Conservation (phyloP, 2,113 vertebrate genomes). For the Calidris pugnax region DNA sequence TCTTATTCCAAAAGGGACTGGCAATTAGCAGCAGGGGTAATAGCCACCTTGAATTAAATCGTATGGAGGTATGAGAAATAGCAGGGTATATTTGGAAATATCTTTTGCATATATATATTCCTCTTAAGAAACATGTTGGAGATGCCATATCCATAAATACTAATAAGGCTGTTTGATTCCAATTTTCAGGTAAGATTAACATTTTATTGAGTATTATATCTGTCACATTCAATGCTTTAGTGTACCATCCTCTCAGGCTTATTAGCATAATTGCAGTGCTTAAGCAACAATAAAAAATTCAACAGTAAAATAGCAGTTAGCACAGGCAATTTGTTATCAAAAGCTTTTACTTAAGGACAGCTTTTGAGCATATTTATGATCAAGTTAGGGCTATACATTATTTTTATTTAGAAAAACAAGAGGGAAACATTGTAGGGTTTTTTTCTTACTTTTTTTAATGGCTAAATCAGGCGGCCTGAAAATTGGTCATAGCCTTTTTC, state of each 20-base stretch:
- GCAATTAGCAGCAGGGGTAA: slow-evolving; percentile 21
- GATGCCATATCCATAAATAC: slow-evolving; percentile 79
- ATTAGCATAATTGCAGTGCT: slow-evolving; percentile 84
- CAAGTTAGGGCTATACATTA: slow-evolving; percentile 72
- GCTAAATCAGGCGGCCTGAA: slow-evolving; percentile 46
- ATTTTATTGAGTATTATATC: slow-evolving; percentile 83
- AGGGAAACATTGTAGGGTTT: not conserved
- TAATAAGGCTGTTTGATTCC: slow-evolving; percentile 79
- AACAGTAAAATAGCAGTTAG: slow-evolving; percentile 79
- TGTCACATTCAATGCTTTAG: slow-evolving; percentile 76
- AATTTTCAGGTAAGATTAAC: slow-evolving; percentile 83
- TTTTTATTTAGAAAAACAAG: slow-evolving; percentile 78
- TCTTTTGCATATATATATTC: slow-evolving; percentile 69
- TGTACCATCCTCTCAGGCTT: slow-evolving; percentile 73
- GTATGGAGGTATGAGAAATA: slow-evolving; percentile 9
- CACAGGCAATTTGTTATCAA: slow-evolving; percentile 79
- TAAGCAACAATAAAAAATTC: slow-evolving; percentile 82
- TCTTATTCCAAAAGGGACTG: not conserved
- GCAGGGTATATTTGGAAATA: slow-evolving; percentile 53
- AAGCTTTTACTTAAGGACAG: slow-evolving; percentile 82
- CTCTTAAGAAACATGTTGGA: slow-evolving; percentile 67
- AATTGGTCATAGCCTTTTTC: not conserved
- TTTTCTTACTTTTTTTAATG: slow-evolving; percentile 10
- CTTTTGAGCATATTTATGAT: slow-evolving; percentile 73
- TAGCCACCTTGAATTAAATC: slow-evolving; percentile 53